Percentiles rank a stretch among this genome's conserved stretches.
phyloP scores from a whole-genome alignment of 1,140 invertebrate genomes.

The Ooceraea biroi region DNA sequence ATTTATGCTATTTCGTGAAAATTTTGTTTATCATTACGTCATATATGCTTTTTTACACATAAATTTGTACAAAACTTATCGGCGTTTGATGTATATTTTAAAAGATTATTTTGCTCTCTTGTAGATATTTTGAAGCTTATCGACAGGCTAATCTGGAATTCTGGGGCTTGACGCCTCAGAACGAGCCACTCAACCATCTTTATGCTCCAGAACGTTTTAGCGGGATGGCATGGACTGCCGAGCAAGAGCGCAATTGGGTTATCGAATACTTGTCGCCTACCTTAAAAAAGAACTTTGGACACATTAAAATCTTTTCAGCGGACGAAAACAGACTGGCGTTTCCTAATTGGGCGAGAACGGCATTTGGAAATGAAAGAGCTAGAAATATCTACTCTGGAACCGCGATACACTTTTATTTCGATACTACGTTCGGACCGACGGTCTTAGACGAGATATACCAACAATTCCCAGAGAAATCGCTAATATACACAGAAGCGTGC shows the following conservation, averaged over 20 bases:
- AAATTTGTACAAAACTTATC: too few species aligned
- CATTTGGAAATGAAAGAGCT: constrained; percentile 52
- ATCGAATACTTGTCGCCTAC: constrained; percentile 90
- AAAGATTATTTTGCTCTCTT: not conserved
- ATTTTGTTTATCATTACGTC: too few species aligned
- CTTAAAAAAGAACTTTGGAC: constrained; percentile 87
- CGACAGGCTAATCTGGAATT: constrained; percentile 85
- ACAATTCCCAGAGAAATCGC: constrained; percentile 17
- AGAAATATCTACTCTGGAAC: constrained; percentile 87
- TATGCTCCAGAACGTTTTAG: constrained; percentile 89
- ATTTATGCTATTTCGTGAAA: too few species aligned
- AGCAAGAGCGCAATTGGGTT: constrained; percentile 88
- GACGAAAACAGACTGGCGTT: constrained; percentile 91
- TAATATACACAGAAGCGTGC: constrained; percentile 38
- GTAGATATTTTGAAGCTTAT: constrained; percentile 87
- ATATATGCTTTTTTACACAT: too few species aligned
- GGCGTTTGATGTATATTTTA: not conserved
- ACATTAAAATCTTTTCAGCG: constrained; percentile 89
- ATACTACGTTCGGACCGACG: constrained; percentile 86
- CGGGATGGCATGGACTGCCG: constrained; percentile 90
- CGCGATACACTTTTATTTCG: constrained; percentile 90
- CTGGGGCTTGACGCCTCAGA: constrained; percentile 89
- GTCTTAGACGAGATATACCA: constrained; percentile 83
- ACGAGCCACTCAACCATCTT: constrained; percentile 88
- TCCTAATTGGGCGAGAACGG: constrained; percentile 85